Evolutionary conservation across 2,888 invertebrate species (phyloP), one percentile per base, ranked within the genome.

Genomic region (Caenorhabditis angaria): DNA sequence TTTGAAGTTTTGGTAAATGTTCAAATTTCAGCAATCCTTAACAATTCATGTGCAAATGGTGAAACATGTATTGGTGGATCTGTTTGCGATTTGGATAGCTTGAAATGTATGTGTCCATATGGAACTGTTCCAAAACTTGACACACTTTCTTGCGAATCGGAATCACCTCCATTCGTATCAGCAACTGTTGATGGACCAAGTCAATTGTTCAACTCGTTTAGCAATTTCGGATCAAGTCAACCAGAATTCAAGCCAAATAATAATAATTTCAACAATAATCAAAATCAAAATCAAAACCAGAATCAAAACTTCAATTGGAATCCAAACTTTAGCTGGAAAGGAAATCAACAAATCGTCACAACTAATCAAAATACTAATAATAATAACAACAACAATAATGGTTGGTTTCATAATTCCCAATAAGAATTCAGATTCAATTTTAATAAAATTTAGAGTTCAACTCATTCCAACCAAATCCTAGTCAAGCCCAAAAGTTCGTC

Each of bases 31-130:
- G 86, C 86, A 1, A 86, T 86, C 61, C 70, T 86, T 57, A 86
- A 86, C 79, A 85, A 85, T 56, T 76, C 78, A 51, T 86, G 86
- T 66, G 83, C 81, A 22, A 79, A 83, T 32, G 86, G 86, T 28
- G 85, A 86, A 67, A 80, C 81, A 35, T 87, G 87, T 68, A 86
- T 86, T 56, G 87, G 87, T 10, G 85, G 85, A 22, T 85, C 86
- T 20, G 83, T 87, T 48, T 87, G 87, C 61, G 85, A 86, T 60
- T 70, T 80, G 58, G 77, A 78, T 47, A 65, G 79, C n/a, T 70
- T 68, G 22, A 72, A 71, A 51, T 82, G 86, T 70, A 82, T 87
- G 58, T 86, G 86, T 51, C 86, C 86, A 20, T 82, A 78, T 51
- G 86, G 86, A 24, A 84, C 84, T 2, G 76, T 79, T 29, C 84